phyloP scores from a whole-genome alignment of 2,113 vertebrate genomes.

The Oncorhynchus keta region DNA sequence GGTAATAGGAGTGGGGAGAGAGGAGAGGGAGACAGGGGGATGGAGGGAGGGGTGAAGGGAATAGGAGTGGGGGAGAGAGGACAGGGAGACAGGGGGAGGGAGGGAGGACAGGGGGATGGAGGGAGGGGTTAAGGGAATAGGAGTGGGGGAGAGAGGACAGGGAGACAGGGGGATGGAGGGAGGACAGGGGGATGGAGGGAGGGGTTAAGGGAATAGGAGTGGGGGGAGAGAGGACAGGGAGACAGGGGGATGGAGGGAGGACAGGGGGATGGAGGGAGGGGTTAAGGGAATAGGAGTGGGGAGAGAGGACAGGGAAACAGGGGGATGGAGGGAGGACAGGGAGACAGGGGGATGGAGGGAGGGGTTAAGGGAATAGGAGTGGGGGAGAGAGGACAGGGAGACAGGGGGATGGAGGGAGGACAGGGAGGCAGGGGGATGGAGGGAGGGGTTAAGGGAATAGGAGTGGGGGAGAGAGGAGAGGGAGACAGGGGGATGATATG shows the following conservation, averaged over 20 bases:
- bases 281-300: neutral
- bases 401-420: too few relatives aligned
- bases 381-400: too few relatives aligned
- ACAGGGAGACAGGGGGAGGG: too few relatives aligned
- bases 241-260: too few relatives aligned
- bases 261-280: neutral
- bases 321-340: neutral
- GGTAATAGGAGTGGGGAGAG: neutral
- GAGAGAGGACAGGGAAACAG: too few relatives aligned
- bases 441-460: neutral
- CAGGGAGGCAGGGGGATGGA: too few relatives aligned
- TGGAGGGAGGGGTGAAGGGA: neutral
- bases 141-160: too few relatives aligned
- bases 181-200: neutral
- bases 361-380: neutral
- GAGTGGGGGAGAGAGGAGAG: neutral
- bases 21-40: neutral
- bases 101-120: too few relatives aligned
- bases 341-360: slow-evolving; percentile 11
- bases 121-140: too few relatives aligned
- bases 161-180: too few relatives aligned
- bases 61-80: too few relatives aligned
- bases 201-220: neutral
- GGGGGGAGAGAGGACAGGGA: too few relatives aligned
- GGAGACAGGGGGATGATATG: slow-evolving; percentile 38